phyloP scores from a whole-genome alignment of 2,113 vertebrate species.

The Phalacrocorax aristotelis region DNA sequence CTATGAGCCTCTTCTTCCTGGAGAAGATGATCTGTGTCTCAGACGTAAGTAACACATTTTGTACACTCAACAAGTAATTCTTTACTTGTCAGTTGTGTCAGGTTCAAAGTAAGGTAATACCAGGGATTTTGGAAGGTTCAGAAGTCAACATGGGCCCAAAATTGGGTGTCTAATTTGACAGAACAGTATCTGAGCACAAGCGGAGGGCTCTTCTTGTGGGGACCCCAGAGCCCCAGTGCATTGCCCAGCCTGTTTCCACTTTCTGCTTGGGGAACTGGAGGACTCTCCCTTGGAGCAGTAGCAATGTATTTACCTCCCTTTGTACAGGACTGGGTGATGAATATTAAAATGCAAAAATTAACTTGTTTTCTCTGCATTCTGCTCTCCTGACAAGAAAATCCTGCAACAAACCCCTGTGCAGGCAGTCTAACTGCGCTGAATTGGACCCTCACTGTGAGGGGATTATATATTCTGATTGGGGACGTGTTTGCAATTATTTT shows the following conservation, averaged over 20 bases:
- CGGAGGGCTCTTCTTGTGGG: not conserved
- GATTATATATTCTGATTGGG: constrained; percentile 63
- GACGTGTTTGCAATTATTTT: constrained; percentile 61
- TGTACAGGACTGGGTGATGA: not conserved
- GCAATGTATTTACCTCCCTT: not conserved
- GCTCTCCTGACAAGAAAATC: constrained; percentile 51
- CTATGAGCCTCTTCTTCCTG: not conserved
- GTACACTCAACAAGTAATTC: not conserved
- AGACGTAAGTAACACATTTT: fast-evolving
- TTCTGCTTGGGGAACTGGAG: not conserved
- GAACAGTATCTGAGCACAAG: not conserved
- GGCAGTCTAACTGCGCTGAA: not conserved
- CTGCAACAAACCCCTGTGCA: not conserved
- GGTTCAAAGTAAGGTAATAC: not conserved
- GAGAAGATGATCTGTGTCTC: not conserved
- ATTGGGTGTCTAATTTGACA: not conserved
- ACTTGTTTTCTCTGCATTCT: constrained; percentile 43
- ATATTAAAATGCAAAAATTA: constrained; percentile 35
- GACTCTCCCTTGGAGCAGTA: not conserved
- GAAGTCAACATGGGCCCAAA: not conserved
- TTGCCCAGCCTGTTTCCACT: not conserved
- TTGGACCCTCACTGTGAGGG: constrained; percentile 18
- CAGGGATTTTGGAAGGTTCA: not conserved
- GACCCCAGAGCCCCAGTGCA: not conserved
- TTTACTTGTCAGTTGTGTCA: not conserved